Percentiles rank a stretch among this genome's conserved stretches.
phyloP scores from a whole-genome alignment of 2,113 vertebrate species.

The Pelvicachromis taeniatus region DNA sequence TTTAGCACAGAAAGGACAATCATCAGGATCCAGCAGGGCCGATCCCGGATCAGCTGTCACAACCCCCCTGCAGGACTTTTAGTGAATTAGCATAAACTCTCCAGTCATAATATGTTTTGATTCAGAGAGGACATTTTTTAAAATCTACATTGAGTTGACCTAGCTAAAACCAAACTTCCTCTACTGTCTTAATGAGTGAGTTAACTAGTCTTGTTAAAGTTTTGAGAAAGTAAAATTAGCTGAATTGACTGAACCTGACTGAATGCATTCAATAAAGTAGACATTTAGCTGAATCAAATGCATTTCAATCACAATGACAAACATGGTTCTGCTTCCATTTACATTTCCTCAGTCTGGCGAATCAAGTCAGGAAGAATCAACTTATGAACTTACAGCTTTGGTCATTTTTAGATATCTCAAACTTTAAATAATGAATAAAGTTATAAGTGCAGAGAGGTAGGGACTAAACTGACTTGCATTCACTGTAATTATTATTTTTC shows the following conservation, averaged over 20 bases:
- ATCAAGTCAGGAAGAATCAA: not conserved
- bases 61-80: conserved; percentile 31
- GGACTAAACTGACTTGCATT: not conserved
- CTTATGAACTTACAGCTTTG: not conserved
- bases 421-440: not conserved
- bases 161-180: not conserved
- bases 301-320: not conserved
- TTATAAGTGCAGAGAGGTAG: not conserved
- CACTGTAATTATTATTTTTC: not conserved
- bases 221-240: not conserved
- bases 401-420: not conserved
- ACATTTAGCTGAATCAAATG: not conserved
- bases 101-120: not conserved
- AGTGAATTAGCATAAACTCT: not conserved
- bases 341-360: not conserved
- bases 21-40: conserved; percentile 46
- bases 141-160: fast-evolving
- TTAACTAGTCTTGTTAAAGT: not conserved
- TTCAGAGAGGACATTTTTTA: not conserved
- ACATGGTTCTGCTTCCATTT: not conserved
- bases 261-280: not conserved
- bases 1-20: conserved; percentile 63
- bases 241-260: not conserved
- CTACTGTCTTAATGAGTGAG: not conserved
- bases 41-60: conserved; percentile 53